Percentiles rank a stretch among this genome's conserved stretches.
phyloP scores from a whole-genome alignment of 2,888 invertebrate genomes.

The Slavum lentiscoides region DNA sequence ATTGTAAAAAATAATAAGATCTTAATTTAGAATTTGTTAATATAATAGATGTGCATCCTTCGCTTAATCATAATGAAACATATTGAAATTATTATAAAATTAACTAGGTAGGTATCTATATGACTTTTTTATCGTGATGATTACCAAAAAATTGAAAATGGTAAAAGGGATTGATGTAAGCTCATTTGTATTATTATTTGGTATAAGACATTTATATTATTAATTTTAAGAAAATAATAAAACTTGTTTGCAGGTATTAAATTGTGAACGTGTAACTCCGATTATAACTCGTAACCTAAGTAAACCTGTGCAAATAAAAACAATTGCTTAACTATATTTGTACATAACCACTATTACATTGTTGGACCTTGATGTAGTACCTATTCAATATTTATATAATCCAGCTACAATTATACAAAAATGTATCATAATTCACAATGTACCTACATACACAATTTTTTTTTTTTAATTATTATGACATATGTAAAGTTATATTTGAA shows the following conservation, averaged over 20 bases:
- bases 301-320: slow-evolving; percentile 18
- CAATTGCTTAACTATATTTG: slow-evolving; percentile 17
- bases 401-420: slow-evolving; percentile 3
- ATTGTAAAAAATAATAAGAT: neutral
- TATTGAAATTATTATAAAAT: too few species aligned
- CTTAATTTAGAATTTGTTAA: neutral
- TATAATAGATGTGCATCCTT: neutral
- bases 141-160: too few species aligned
- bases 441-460: too few species aligned
- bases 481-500: too few species aligned
- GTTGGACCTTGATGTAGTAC: slow-evolving; percentile 16
- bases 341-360: slow-evolving; percentile 21
- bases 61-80: neutral
- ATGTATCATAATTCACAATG: too few species aligned
- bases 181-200: neutral
- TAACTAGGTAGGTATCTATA: too few species aligned
- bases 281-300: neutral
- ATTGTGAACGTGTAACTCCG: too few species aligned
- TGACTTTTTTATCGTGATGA: too few species aligned
- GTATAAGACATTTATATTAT: neutral
- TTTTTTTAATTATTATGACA: too few species aligned
- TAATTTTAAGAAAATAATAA: neutral
- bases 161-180: too few species aligned
- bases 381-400: slow-evolving; percentile 34
- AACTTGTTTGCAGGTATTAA: neutral